Conservation (phyloP, 2,797 vertebrate species). For the Micrastur ruficollis region DNA sequence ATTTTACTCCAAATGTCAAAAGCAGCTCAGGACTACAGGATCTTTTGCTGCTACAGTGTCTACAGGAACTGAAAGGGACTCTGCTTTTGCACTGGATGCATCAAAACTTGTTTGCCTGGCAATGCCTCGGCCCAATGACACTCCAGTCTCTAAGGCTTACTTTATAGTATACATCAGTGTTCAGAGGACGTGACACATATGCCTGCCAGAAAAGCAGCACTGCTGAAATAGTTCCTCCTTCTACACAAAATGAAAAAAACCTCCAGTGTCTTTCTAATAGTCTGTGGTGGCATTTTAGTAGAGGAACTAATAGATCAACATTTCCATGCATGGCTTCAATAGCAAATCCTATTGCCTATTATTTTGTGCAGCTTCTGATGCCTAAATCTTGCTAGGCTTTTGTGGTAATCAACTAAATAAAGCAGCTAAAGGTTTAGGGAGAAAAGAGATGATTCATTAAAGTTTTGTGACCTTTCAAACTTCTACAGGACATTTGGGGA, state of each 20-base stretch:
- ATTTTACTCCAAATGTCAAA: not conserved
- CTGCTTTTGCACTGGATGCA: not conserved
- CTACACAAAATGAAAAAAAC: not conserved
- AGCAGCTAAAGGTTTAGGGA: not conserved
- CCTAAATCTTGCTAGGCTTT: not conserved
- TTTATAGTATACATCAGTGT: not conserved
- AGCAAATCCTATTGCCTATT: not conserved
- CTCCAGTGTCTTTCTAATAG: not conserved
- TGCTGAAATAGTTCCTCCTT: not conserved
- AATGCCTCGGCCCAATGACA: not conserved
- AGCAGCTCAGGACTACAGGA: not conserved
- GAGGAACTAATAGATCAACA: not conserved
- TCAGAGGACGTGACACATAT: not conserved
- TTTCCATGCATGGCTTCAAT: not conserved
- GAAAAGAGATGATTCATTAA: not conserved
- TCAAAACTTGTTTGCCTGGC: not conserved
- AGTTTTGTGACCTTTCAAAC: not conserved
- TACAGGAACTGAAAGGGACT: not conserved
- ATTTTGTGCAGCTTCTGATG: not conserved
- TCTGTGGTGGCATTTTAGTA: not conserved
- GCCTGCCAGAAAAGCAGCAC: not conserved
- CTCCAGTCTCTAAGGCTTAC: not conserved
- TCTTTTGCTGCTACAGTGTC: not conserved
- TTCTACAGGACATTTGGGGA: not conserved
- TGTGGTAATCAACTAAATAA: not conserved